A percentile compares a stretch with the other conserved stretches of the same genome.
These are phyloP conservation scores for Apis dorsata DNA, from an alignment of 1,140 invertebrate genomes.

Conservation along the genomic window DNA sequence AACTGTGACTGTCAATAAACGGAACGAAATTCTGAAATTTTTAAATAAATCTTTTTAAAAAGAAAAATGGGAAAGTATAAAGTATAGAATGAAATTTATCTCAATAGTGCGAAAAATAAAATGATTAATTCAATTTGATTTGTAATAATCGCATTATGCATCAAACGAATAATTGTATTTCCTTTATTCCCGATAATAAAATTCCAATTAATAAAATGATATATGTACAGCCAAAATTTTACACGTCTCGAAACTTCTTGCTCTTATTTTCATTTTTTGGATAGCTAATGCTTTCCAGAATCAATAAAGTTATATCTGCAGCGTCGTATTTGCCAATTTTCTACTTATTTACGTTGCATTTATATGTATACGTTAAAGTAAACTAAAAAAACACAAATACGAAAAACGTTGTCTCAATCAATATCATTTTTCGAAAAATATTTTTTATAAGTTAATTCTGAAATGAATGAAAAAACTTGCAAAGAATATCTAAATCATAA, in stretches of 20 bases:
- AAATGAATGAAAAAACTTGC: too few relatives aligned
- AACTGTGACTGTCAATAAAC: background rate
- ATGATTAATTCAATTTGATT: background rate
- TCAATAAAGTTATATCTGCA: slow-evolving; percentile 54
- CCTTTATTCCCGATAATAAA: too few relatives aligned
- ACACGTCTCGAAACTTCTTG: slow-evolving; percentile 5
- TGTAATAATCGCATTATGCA: too few relatives aligned
- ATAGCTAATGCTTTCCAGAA: slow-evolving; percentile 42
- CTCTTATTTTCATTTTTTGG: background rate
- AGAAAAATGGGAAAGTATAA: background rate
- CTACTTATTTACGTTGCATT: slow-evolving; percentile 21
- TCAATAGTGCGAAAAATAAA: background rate
- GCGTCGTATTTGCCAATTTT: slow-evolving; percentile 45
- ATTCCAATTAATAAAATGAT: too few relatives aligned
- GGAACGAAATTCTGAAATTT: slow-evolving; percentile 1
- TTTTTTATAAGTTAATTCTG: too few relatives aligned
- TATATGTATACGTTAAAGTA: background rate
- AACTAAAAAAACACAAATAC: background rate
- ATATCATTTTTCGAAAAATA: too few relatives aligned
- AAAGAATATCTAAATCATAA: too few relatives aligned
- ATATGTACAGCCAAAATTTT: background rate
- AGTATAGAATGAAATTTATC: background rate
- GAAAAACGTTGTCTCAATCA: too few relatives aligned
- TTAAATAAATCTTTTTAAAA: background rate
- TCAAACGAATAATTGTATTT: too few relatives aligned